phyloP scores from a whole-genome alignment of 1,140 invertebrate genomes.

The Aphaenogaster floridana region DNA sequence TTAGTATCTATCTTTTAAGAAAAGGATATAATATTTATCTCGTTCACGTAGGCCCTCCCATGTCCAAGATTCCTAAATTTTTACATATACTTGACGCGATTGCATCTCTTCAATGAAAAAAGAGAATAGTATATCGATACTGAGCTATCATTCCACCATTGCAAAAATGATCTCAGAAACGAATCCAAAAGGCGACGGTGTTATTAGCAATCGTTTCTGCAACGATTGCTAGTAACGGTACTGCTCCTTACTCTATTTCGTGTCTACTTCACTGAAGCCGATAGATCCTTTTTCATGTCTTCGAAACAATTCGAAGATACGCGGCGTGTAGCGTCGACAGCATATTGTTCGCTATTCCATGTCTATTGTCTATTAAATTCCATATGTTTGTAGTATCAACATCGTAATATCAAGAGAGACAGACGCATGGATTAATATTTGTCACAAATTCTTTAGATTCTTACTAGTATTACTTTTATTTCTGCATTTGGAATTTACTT shows the following conservation, averaged over 20 bases:
- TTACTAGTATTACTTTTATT: neutral
- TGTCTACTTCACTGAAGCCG: conserved; percentile 7
- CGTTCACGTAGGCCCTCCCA: neutral
- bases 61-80: neutral
- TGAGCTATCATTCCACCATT: neutral
- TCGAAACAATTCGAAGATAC: conserved; percentile 7
- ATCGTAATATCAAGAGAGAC: neutral
- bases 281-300: conserved; percentile 17
- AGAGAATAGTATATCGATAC: neutral
- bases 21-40: neutral
- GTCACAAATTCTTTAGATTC: neutral
- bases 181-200: conserved; percentile 1
- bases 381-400: neutral
- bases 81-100: neutral
- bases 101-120: neutral
- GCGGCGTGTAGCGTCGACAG: neutral
- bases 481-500: neutral
- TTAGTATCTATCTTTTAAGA: neutral
- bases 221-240: conserved; percentile 43
- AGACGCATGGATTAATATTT: neutral
- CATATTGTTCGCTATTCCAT: neutral
- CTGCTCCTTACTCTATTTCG: conserved; percentile 32
- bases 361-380: conserved; percentile 14
- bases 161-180: conserved; percentile 2
- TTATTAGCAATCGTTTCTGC: neutral